These are phyloP conservation scores for Chamaea fasciata DNA, from an alignment of 2,113 vertebrate species.

Conservation along the genomic window DNA sequence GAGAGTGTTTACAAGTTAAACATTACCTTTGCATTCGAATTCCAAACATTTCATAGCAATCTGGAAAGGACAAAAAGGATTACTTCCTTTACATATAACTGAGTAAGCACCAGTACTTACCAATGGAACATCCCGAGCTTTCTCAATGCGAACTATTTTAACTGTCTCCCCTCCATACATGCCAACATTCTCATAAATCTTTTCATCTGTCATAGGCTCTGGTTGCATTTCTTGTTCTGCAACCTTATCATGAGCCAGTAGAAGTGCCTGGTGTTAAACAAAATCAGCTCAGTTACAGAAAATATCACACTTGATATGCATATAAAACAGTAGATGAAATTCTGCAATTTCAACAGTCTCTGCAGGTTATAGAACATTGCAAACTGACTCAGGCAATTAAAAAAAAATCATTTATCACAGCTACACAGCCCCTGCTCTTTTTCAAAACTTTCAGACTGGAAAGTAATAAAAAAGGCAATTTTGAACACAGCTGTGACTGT, in stretches of 20 bases:
- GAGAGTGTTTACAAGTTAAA: not conserved
- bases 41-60: not conserved
- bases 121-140: constrained; percentile 89
- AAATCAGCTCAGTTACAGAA: constrained; percentile 18
- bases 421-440: not conserved
- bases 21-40: not conserved
- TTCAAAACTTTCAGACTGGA: not conserved
- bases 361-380: not conserved
- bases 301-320: not conserved
- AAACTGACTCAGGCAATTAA: not conserved
- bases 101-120: constrained; percentile 70
- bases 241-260: constrained; percentile 90
- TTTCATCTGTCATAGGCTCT: constrained; percentile 77
- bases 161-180: constrained; percentile 87
- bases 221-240: constrained; percentile 87
- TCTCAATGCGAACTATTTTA: constrained; percentile 93
- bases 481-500: not conserved
- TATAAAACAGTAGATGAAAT: not conserved
- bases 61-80: not conserved
- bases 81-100: not conserved
- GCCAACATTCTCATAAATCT: constrained; percentile 77
- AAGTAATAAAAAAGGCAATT: not conserved
- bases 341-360: not conserved
- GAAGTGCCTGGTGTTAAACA: constrained; percentile 80
- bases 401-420: not conserved